Evolutionary conservation across 1,140 invertebrate species (phyloP).

Genomic region (Drosophila triauraria): DNA sequence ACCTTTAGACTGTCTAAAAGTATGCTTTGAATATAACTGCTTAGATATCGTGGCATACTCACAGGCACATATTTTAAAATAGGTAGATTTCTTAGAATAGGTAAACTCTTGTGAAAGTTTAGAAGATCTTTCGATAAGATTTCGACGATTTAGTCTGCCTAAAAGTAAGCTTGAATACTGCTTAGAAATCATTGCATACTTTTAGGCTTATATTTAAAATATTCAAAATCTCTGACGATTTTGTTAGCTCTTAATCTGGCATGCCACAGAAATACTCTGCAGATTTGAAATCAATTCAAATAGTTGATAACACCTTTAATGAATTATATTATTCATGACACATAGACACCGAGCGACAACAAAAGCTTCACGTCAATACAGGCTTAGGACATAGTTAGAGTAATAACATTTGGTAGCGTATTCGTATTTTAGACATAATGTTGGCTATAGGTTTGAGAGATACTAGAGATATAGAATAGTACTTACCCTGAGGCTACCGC

Average conservation of each 20-base stretch:
- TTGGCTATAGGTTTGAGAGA: conserved; percentile 6
- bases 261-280: not conserved
- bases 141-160: too few species aligned
- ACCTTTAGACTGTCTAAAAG: not conserved
- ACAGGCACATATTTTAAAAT: not conserved
- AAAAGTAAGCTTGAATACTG: not conserved
- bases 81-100: too few species aligned
- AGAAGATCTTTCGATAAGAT: too few species aligned
- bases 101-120: too few species aligned
- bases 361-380: conserved; percentile 81
- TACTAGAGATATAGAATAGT: not conserved
- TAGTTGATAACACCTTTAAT: not conserved
- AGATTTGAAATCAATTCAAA: not conserved
- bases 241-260: not conserved
- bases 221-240: not conserved
- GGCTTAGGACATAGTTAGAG: conserved; percentile 52
- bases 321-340: conserved; percentile 12
- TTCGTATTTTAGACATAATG: conserved; percentile 34
- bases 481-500: conserved; percentile 86
- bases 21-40: not conserved
- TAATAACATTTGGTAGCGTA: conserved; percentile 24
- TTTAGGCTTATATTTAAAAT: not conserved
- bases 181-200: too few species aligned
- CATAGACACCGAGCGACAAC: conserved; percentile 66
- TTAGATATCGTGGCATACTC: too few species aligned